A percentile compares a stretch with the other conserved stretches of the same genome.
Evolutionary conservation across 2,888 invertebrate species (phyloP).

Genomic region (Diarsia brunnea): DNA sequence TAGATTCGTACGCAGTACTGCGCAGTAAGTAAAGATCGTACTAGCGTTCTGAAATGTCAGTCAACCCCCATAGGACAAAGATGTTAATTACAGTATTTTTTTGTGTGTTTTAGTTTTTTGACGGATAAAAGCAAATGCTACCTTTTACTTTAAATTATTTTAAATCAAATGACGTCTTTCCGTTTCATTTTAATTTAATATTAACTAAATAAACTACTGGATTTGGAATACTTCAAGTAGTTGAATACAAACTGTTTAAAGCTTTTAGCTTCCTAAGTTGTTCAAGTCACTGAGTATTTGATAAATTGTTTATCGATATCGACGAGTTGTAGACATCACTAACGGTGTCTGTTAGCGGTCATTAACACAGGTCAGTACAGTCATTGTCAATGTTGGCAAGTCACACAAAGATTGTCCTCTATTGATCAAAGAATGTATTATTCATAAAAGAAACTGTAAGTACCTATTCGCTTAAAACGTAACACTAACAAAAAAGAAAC

Average conservation of each 20-base stretch:
- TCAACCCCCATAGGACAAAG: not conserved
- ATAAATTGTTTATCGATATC: conserved; percentile 3
- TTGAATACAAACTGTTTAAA: not conserved
- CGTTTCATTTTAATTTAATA: not conserved
- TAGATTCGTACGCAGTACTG: too few species aligned
- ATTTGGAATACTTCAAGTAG: not conserved
- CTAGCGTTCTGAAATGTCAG: not conserved
- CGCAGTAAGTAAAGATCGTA: not conserved
- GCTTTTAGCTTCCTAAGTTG: not conserved
- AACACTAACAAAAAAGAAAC: not conserved
- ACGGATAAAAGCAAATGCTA: not conserved
- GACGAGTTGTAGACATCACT: conserved; percentile 2
- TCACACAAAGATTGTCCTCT: not conserved
- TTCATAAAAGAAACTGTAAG: not conserved
- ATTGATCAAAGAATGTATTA: not conserved
- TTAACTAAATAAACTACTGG: not conserved
- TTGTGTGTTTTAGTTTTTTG: not conserved
- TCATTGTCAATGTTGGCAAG: not conserved
- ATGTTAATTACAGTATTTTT: not conserved
- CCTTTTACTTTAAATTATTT: not conserved
- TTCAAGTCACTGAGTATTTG: not conserved
- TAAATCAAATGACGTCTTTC: not conserved
- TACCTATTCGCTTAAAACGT: too few species aligned
- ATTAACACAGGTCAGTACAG: not conserved
- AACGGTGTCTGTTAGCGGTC: not conserved